phyloP scores from a whole-genome alignment of 1,140 invertebrate genomes.

The Brachionus manjavacas region DNA sequence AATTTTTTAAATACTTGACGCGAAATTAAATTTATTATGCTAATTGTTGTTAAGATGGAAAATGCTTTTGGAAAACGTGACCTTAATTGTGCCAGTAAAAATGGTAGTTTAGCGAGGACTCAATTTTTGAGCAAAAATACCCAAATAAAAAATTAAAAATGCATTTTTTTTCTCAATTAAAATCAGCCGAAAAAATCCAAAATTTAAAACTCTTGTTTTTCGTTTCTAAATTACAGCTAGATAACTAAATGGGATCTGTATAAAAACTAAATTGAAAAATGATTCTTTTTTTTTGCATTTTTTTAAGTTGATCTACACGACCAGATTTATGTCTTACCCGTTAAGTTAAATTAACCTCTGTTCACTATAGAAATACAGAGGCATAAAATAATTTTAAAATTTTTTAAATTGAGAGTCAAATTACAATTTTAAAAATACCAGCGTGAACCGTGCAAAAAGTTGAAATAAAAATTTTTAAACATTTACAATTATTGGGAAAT shows the following conservation, averaged over 20 bases:
- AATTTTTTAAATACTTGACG: not conserved
- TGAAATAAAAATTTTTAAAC: too few relatives aligned
- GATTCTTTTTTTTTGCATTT: not conserved
- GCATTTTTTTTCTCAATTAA: not conserved
- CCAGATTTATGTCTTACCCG: not conserved
- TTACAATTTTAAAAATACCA: not conserved
- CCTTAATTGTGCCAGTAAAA: not conserved
- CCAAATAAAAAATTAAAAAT: too few relatives aligned
- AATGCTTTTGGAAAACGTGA: not conserved
- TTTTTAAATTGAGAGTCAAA: not conserved
- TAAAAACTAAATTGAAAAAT: not conserved
- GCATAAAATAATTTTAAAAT: not conserved
- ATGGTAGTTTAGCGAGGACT: not conserved
- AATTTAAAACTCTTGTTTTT: not conserved
- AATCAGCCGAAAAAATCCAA: not conserved
- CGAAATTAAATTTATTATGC: not conserved
- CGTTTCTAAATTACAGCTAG: not conserved
- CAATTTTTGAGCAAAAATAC: not conserved
- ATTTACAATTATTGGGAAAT: not conserved
- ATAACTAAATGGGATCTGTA: not conserved
- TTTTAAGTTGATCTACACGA: not conserved
- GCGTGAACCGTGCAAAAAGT: too few relatives aligned
- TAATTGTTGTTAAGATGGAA: not conserved
- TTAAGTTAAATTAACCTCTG: not conserved
- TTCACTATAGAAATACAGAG: not conserved